Evolutionary conservation across 2,113 vertebrate species (phyloP).

Genomic region (Miniopterus natalensis): DNA sequence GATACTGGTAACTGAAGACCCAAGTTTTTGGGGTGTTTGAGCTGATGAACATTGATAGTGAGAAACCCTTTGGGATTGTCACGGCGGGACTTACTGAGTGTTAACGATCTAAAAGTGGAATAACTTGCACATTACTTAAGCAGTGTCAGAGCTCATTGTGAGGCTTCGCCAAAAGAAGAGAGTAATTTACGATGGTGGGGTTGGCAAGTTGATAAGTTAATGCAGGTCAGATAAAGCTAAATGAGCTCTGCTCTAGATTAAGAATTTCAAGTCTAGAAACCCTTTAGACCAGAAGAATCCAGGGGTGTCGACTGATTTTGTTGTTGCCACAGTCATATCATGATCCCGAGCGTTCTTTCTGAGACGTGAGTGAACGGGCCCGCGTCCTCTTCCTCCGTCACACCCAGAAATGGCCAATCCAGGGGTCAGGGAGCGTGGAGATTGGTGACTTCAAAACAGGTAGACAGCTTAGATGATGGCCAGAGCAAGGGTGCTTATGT

Average conservation of each 20-base stretch:
- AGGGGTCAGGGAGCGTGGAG: not conserved
- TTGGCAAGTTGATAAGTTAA: slow-evolving; percentile 45
- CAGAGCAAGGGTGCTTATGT: not conserved
- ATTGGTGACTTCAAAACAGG: not conserved
- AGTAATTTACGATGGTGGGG: not conserved
- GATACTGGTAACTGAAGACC: not conserved
- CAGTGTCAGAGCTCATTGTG: not conserved
- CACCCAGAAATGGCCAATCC: not conserved
- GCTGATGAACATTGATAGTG: slow-evolving; percentile 3
- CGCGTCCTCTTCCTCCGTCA: slow-evolving; percentile 8
- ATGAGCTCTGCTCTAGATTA: slow-evolving; percentile 38
- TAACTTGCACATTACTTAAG: not conserved
- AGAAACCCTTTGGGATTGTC: not conserved
- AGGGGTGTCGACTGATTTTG: slow-evolving; percentile 23
- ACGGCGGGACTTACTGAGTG: not conserved
- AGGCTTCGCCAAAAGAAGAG: slow-evolving; percentile 38
- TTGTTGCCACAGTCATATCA: slow-evolving; percentile 16
- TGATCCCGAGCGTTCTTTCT: not conserved
- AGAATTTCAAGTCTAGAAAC: slow-evolving; percentile 33
- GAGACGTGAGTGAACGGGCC: not conserved
- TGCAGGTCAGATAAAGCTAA: slow-evolving; percentile 2
- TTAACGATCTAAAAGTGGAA: slow-evolving; percentile 28
- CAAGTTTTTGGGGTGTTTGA: not conserved
- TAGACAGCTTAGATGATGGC: not conserved
- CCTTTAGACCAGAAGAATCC: not conserved